A percentile compares a stretch with the other conserved stretches of the same genome.
These are phyloP conservation scores for Laothoe populi DNA, from an alignment of 2,888 invertebrate genomes.

Conservation along the genomic window DNA sequence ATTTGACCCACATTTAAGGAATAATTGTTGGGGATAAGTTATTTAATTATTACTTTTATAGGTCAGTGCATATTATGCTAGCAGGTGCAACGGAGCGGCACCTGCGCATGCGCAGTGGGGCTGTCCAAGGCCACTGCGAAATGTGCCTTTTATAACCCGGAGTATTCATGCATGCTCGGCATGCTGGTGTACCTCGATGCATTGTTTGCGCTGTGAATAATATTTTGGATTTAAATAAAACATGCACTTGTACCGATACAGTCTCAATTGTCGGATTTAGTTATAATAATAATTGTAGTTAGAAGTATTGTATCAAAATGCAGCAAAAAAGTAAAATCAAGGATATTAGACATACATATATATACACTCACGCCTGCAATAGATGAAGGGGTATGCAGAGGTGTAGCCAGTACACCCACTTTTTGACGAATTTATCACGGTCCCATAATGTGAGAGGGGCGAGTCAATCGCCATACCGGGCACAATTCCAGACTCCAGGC, in stretches of 20 bases:
- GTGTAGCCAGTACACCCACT: no score
- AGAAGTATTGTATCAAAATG: no score
- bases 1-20: constrained; percentile 81
- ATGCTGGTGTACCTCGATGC: constrained; percentile 2
- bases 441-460: no score
- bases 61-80: constrained; percentile 76
- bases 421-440: no score
- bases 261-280: not conserved
- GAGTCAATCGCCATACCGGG: no score
- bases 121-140: constrained; percentile 68
- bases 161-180: constrained; percentile 20
- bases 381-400: no score
- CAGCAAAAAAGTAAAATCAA: no score
- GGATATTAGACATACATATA: no score
- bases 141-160: constrained; percentile 14
- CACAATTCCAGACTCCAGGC: no score
- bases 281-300: no score
- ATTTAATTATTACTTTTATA: constrained; percentile 82
- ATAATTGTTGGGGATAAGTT: constrained; percentile 74
- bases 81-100: constrained; percentile 75
- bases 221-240: constrained; percentile 12
- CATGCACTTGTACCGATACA: not conserved
- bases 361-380: no score
- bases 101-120: constrained; percentile 69
- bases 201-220: constrained; percentile 18